phyloP scores from a whole-genome alignment of 2,888 invertebrate species.

The Heliconius ethilla region DNA sequence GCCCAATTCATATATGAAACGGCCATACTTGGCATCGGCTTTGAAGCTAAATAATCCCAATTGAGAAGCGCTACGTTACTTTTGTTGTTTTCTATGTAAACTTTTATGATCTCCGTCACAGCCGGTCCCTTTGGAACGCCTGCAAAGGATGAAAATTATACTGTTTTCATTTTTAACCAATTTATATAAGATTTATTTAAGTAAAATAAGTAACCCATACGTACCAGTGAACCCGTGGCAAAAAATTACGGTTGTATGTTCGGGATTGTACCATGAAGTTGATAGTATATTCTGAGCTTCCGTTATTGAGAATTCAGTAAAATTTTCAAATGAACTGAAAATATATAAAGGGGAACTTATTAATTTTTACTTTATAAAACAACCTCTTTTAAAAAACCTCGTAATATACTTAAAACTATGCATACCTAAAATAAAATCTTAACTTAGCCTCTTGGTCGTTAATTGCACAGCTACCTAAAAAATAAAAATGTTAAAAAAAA shows the following conservation, averaged over 20 bases:
- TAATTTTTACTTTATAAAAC: neutral
- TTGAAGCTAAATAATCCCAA: slow-evolving; percentile 68
- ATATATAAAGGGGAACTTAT: neutral
- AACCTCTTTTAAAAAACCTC: neutral
- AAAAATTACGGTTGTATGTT: slow-evolving; percentile 59
- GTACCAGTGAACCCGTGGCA: slow-evolving; percentile 70
- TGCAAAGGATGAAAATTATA: slow-evolving; percentile 48
- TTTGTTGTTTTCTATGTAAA: slow-evolving; percentile 58
- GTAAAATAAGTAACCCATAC: slow-evolving; percentile 19
- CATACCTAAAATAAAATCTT: slow-evolving; percentile 52
- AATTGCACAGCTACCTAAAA: slow-evolving; percentile 53
- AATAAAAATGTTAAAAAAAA: neutral
- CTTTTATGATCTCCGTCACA: slow-evolving; percentile 58
- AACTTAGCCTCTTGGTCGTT: slow-evolving; percentile 56
- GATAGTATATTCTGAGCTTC: slow-evolving; percentile 58
- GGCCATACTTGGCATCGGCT: slow-evolving; percentile 52
- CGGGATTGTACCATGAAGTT: slow-evolving; percentile 61
- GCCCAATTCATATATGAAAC: slow-evolving; percentile 67
- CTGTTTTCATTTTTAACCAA: neutral
- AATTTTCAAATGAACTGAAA: slow-evolving; percentile 64
- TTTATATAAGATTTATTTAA: neutral
- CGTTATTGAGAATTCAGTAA: slow-evolving; percentile 58
- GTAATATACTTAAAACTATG: neutral
- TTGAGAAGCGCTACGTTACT: slow-evolving; percentile 69
- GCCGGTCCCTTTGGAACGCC: slow-evolving; percentile 68